Evolutionary conservation across 2,888 invertebrate species (phyloP).

Genomic region (Pammene fasciana): DNA sequence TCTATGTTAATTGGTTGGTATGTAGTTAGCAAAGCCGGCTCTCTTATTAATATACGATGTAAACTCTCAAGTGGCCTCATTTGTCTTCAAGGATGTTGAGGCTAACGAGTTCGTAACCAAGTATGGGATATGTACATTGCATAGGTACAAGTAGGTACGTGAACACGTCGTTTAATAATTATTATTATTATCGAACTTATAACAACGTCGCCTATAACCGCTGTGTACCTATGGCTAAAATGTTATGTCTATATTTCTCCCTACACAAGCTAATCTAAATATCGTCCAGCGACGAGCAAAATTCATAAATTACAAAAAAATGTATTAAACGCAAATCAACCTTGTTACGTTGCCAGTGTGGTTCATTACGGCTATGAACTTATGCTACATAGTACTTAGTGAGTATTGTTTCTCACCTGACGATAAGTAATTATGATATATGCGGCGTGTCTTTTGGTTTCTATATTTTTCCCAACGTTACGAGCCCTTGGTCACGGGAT

Average conservation of each 20-base stretch:
- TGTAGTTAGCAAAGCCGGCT: slow-evolving; percentile 42
- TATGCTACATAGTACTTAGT: too few relatives aligned
- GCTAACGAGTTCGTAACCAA: slow-evolving; percentile 51
- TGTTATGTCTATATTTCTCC: not conserved
- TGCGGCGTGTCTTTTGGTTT: too few relatives aligned
- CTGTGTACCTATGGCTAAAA: not conserved
- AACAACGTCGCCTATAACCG: not conserved
- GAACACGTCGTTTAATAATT: slow-evolving; percentile 8
- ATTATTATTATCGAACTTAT: slow-evolving; percentile 15
- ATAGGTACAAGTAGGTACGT: slow-evolving; percentile 16
- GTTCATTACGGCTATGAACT: too few relatives aligned
- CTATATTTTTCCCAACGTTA: too few relatives aligned
- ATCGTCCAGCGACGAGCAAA: too few relatives aligned
- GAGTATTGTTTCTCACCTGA: too few relatives aligned
- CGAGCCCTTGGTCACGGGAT: too few relatives aligned
- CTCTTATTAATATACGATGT: slow-evolving; percentile 54
- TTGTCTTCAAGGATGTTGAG: slow-evolving; percentile 43
- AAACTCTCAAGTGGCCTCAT: slow-evolving; percentile 54
- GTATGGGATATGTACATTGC: slow-evolving; percentile 44
- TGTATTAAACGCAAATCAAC: too few relatives aligned
- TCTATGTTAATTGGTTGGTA: slow-evolving; percentile 29
- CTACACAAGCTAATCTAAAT: too few relatives aligned
- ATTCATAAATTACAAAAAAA: too few relatives aligned
- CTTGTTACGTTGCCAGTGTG: too few relatives aligned
- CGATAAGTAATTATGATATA: too few relatives aligned